Conservation (phyloP, 2,113 vertebrate genomes). For the Gavia stellata region DNA sequence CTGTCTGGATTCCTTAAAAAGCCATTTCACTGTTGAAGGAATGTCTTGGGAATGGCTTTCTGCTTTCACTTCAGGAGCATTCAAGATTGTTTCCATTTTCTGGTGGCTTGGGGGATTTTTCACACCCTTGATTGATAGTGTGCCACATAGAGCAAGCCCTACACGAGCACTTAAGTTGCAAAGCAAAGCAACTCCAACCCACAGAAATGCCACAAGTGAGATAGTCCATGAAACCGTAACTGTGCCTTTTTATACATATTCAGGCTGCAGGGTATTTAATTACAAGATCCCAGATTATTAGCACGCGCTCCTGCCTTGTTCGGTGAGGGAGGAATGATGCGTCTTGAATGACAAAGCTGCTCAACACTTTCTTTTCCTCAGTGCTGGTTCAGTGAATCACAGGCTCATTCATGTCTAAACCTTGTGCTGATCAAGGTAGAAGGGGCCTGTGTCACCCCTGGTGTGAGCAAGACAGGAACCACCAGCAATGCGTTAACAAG, state of each 20-base stretch:
- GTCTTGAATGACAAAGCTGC: background rate
- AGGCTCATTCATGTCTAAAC: background rate
- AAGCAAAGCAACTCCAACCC: background rate
- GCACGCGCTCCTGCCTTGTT: background rate
- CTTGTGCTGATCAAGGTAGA: background rate
- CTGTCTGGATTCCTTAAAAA: conserved; percentile 9
- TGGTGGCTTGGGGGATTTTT: conserved; percentile 30
- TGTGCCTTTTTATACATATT: background rate
- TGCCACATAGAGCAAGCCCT: background rate
- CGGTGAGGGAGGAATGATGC: background rate
- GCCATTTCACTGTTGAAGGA: background rate
- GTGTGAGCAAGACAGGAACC: background rate
- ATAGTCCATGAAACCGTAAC: background rate
- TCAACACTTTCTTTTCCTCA: background rate
- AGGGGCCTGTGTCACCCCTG: background rate
- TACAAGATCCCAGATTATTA: conserved; percentile 5
- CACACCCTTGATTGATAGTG: background rate
- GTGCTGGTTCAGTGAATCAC: background rate
- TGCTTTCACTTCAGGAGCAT: conserved; percentile 19
- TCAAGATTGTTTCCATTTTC: conserved; percentile 36
- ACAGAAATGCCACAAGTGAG: background rate
- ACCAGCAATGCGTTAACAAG: background rate
- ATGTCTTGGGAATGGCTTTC: conserved; percentile 39
- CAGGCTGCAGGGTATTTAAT: conserved; percentile 47
- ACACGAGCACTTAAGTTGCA: background rate